These are phyloP conservation scores for Percina caprodes DNA, from an alignment of 2,113 vertebrate genomes.

Conservation along the genomic window DNA sequence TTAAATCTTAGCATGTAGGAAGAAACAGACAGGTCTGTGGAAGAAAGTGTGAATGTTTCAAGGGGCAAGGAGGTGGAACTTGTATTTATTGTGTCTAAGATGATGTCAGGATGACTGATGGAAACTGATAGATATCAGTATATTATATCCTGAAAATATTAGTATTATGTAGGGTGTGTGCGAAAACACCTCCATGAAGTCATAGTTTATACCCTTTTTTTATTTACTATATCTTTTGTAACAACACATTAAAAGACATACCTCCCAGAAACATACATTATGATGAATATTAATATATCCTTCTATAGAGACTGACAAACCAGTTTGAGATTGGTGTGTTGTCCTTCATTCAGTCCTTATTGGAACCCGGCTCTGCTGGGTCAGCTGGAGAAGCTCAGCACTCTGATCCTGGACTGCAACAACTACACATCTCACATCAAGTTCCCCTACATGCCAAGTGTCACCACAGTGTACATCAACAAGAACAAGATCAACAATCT, in stretches of 20 bases:
- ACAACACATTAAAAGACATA: neutral
- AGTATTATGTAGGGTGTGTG: neutral
- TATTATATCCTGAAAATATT: no score
- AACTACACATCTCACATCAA: slow-evolving; percentile 83
- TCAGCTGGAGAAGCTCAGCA: slow-evolving; percentile 80
- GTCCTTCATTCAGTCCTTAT: slow-evolving; percentile 74
- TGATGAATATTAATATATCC: no score
- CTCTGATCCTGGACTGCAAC: slow-evolving; percentile 85
- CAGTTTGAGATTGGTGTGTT: neutral
- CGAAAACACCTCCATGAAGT: neutral
- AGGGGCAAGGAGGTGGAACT: neutral
- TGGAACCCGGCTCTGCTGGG: slow-evolving; percentile 83
- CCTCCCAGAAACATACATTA: neutral
- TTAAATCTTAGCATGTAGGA: neutral
- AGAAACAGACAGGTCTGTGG: neutral
- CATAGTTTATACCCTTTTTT: neutral
- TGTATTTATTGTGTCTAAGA: neutral
- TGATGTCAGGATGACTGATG: no score
- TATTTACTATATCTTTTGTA: neutral
- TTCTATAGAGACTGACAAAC: neutral
- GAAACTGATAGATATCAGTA: no score
- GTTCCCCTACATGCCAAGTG: slow-evolving; percentile 83
- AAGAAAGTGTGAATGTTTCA: neutral
- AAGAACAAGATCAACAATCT: slow-evolving; percentile 85
- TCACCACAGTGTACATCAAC: slow-evolving; percentile 84